phyloP scores from a whole-genome alignment of 2,797 vertebrate genomes.

The Pangasius krempfi region DNA sequence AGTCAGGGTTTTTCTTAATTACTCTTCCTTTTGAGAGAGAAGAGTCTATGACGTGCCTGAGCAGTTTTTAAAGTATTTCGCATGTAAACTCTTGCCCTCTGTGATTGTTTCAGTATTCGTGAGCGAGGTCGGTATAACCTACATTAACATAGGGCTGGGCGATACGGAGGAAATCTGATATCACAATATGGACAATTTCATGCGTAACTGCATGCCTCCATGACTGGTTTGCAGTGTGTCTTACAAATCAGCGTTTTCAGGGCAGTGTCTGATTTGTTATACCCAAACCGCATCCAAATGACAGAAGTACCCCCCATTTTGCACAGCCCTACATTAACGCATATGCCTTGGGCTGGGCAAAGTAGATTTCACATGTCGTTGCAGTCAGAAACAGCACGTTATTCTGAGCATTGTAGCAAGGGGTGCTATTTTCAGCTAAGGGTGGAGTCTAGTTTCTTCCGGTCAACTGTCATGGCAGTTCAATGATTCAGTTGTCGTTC shows the following conservation, averaged over 20 bases:
- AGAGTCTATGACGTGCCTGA: background rate
- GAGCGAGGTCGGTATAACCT: background rate
- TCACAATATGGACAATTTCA: background rate
- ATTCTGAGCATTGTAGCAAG: background rate
- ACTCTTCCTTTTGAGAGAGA: background rate
- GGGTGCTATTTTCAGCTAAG: background rate
- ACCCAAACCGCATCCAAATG: too few species aligned
- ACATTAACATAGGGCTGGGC: background rate
- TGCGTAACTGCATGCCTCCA: background rate
- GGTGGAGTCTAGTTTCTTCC: background rate
- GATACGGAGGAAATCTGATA: background rate
- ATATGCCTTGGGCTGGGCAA: background rate
- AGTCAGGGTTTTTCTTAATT: slow-evolving; percentile 46
- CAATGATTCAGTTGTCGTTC: background rate
- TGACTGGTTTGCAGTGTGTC: background rate
- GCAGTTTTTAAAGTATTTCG: background rate
- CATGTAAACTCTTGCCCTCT: background rate
- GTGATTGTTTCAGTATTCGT: background rate
- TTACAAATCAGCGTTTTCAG: too few species aligned
- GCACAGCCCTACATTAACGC: background rate
- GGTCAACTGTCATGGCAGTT: background rate
- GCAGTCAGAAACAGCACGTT: background rate
- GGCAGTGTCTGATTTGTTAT: too few species aligned
- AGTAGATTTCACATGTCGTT: background rate
- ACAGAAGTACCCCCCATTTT: background rate